Evolutionary conservation across 2,113 vertebrate species (phyloP).

Genomic region (Coptodon rendalli): DNA sequence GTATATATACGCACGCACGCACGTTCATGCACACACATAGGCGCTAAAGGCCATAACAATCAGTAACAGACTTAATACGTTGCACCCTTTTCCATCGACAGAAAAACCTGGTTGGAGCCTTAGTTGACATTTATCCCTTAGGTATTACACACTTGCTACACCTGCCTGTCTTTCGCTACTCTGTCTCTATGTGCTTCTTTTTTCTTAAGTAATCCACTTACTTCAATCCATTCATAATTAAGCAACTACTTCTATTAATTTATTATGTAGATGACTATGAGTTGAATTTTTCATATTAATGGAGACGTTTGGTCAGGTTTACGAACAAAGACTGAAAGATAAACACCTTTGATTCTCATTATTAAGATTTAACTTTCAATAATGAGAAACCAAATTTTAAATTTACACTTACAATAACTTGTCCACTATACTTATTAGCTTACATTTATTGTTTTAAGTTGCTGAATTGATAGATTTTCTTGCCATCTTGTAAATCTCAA

Average conservation of each 20-base stretch:
- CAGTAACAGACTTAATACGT: constrained; percentile 51
- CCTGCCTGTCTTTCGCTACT: not conserved
- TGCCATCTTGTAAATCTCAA: no score
- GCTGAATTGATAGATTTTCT: not conserved
- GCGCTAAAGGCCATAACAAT: constrained; percentile 48
- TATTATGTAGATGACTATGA: not conserved
- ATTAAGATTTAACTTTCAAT: not conserved
- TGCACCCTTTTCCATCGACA: constrained; percentile 45
- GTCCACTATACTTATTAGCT: not conserved
- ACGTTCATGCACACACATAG: not conserved
- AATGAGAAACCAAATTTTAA: not conserved
- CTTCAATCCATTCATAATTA: not conserved
- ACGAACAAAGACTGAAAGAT: not conserved
- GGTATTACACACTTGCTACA: not conserved
- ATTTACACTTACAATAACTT: not conserved
- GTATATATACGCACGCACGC: not conserved
- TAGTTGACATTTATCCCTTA: constrained; percentile 42
- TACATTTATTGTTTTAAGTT: not conserved
- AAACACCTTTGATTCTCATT: not conserved
- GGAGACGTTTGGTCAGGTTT: not conserved
- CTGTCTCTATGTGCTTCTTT: not conserved
- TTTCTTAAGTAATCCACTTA: not conserved
- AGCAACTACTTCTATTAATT: not conserved
- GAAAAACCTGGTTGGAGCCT: constrained; percentile 44
- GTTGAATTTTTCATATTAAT: not conserved